Percentiles rank a stretch among this genome's conserved stretches.
Conservation (phyloP, 1,140 invertebrate species). For the Bacillus rossius region DNA sequence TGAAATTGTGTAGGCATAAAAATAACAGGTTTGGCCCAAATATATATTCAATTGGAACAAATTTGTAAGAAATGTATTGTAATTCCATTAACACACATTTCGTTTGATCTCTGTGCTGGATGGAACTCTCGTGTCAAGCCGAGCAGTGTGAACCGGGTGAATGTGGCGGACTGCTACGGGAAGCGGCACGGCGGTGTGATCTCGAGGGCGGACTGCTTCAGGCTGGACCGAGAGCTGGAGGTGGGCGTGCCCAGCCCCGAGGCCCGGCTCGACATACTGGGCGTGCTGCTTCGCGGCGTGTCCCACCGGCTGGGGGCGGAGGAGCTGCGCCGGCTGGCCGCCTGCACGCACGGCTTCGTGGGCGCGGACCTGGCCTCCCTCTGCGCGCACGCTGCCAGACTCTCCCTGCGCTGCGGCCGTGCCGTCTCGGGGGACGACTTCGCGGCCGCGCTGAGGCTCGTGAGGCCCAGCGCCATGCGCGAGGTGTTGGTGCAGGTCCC, state of each 20-base stretch:
- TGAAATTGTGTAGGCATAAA: no score
- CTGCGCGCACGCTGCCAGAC: constrained; percentile 61
- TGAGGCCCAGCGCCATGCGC: constrained; percentile 86
- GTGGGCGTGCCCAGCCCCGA: constrained; percentile 67
- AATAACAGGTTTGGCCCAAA: no score
- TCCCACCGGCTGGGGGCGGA: constrained; percentile 36
- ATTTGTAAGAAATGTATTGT: no score
- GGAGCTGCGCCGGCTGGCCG: constrained; percentile 27
- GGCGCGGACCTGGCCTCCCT: constrained; percentile 77
- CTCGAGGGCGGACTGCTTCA: constrained; percentile 12
- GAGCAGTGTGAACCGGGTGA: no score
- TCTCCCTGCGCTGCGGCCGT: constrained; percentile 43
- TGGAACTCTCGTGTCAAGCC: no score
- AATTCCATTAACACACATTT: no score
- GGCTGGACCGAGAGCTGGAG: constrained; percentile 83
- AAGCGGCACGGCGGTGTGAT: no score
- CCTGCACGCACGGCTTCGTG: constrained; percentile 78
- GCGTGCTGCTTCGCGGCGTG: constrained; percentile 50
- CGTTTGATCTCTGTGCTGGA: no score
- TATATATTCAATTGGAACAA: neutral
- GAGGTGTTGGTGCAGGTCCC: constrained; percentile 63
- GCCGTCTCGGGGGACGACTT: constrained; percentile 7
- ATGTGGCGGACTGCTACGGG: no score
- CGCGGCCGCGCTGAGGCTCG: constrained; percentile 56
- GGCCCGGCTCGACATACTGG: constrained; percentile 60